Percentiles rank a stretch among this genome's conserved stretches.
phyloP scores from a whole-genome alignment of 2,888 invertebrate species.

The Eretmocerus hayati region DNA sequence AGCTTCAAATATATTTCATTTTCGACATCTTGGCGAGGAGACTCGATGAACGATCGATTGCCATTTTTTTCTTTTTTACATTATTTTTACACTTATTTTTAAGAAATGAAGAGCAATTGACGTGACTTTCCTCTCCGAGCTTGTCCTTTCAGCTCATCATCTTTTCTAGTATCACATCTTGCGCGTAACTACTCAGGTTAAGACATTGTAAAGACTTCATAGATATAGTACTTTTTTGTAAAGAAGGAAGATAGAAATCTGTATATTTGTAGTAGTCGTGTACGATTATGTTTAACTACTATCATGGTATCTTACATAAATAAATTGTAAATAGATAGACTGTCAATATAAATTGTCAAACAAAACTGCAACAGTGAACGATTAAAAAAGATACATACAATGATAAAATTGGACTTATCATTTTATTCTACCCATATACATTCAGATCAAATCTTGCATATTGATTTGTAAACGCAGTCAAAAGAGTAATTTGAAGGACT shows the following conservation, averaged over 20 bases:
- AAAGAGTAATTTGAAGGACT: too few species aligned
- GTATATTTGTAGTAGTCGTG: conserved; percentile 45
- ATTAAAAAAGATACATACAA: conserved; percentile 44
- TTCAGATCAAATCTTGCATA: too few species aligned
- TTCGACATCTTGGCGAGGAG: conserved; percentile 8
- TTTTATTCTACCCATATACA: not conserved
- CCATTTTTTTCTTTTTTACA: conserved; percentile 8
- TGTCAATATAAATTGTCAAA: conserved; percentile 40
- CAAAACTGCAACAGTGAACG: conserved; percentile 37
- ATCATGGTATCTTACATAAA: conserved; percentile 32
- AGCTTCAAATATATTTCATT: conserved; percentile 5
- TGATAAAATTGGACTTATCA: conserved; percentile 22
- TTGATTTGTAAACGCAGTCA: too few species aligned
- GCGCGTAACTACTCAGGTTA: conserved; percentile 21
- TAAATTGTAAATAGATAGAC: conserved; percentile 31
- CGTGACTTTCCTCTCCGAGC: conserved; percentile 8
- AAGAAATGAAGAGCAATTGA: conserved; percentile 8
- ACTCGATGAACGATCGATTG: conserved; percentile 1
- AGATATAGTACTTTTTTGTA: conserved; percentile 30
- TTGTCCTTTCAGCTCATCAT: conserved; percentile 12
- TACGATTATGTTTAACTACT: conserved; percentile 39
- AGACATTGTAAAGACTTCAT: conserved; percentile 35
- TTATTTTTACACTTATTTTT: conserved; percentile 1
- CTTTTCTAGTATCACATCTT: conserved; percentile 19
- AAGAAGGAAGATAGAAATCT: conserved; percentile 32